phyloP scores from a whole-genome alignment of 2,888 invertebrate species.

The Vannuccia rotundouncinata region DNA sequence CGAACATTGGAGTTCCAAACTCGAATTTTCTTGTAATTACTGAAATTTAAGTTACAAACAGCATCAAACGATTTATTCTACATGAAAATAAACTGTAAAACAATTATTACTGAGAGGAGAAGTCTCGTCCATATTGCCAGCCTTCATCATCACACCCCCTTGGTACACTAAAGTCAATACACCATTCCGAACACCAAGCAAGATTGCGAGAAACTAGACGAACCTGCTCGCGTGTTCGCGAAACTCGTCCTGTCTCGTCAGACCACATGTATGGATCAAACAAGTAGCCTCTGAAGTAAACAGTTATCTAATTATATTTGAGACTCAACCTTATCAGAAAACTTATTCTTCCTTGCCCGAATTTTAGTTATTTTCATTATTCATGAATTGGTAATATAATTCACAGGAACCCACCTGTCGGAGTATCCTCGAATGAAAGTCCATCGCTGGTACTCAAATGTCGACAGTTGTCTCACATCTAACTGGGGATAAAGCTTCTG shows the following conservation, averaged over 20 bases:
- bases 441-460: constrained; percentile 90
- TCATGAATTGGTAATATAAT: background rate
- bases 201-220: background rate
- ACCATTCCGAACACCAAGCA: constrained; percentile 8
- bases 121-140: constrained; percentile 13
- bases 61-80: too few relatives aligned
- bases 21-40: too few relatives aligned
- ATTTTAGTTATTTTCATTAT: too few relatives aligned
- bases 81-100: too few relatives aligned
- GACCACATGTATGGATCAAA: background rate
- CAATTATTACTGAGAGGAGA: background rate
- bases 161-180: background rate
- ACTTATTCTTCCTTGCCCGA: too few relatives aligned
- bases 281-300: background rate
- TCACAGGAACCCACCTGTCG: constrained; percentile 53
- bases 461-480: constrained; percentile 58
- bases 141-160: constrained; percentile 14
- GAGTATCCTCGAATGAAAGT: constrained; percentile 83
- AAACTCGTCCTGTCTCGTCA: background rate
- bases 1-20: too few relatives aligned
- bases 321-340: too few relatives aligned
- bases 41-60: too few relatives aligned
- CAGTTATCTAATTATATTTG: background rate
- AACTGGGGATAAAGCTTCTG: background rate
- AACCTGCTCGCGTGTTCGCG: background rate